phyloP scores from a whole-genome alignment of 2,888 invertebrate species.

The Argyresthia goedartella region DNA sequence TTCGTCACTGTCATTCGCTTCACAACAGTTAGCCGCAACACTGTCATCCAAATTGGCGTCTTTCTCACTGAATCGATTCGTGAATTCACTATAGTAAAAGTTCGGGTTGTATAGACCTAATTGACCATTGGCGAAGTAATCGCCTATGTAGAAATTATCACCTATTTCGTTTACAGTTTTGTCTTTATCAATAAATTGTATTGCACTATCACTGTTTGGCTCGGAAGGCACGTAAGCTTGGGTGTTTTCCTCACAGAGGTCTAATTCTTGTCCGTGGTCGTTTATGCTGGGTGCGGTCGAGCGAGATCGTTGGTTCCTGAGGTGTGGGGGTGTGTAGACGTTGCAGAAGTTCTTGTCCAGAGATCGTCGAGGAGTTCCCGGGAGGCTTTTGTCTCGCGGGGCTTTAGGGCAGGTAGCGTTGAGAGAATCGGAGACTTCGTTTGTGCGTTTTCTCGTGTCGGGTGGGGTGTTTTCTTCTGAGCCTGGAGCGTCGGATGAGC shows the following conservation, averaged over 20 bases:
- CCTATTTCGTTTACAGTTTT: slow-evolving; percentile 48
- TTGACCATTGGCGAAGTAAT: slow-evolving; percentile 62
- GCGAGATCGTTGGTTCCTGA: slow-evolving; percentile 50
- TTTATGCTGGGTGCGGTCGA: slow-evolving; percentile 35
- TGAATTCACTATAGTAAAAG: slow-evolving; percentile 41
- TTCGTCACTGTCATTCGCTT: slow-evolving; percentile 43
- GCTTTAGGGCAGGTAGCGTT: slow-evolving; percentile 41
- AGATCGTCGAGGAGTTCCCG: slow-evolving; percentile 48
- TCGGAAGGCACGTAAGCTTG: slow-evolving; percentile 52
- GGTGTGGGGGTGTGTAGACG: slow-evolving; percentile 64
- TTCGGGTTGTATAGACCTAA: slow-evolving; percentile 54
- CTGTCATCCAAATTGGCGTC: slow-evolving; percentile 16
- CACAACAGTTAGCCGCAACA: slow-evolving; percentile 24
- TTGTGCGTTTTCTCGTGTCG: slow-evolving; percentile 15
- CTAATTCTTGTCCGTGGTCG: slow-evolving; percentile 14
- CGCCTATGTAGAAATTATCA: slow-evolving; percentile 65
- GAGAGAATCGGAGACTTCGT: slow-evolving; percentile 24
- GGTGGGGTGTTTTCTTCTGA: slow-evolving; percentile 24
- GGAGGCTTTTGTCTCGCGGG: slow-evolving; percentile 47
- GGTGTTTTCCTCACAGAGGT: too few relatives aligned
- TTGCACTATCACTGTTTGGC: slow-evolving; percentile 69
- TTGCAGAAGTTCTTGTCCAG: slow-evolving; percentile 59
- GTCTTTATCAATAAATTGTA: slow-evolving; percentile 51
- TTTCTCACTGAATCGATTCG: slow-evolving; percentile 20
- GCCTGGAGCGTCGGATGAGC: slow-evolving; percentile 36